Evolutionary conservation across 2,888 invertebrate genomes (phyloP), one percentile per base, ranked within the genome.

Genomic region (Dinocampus coccinellae): DNA sequence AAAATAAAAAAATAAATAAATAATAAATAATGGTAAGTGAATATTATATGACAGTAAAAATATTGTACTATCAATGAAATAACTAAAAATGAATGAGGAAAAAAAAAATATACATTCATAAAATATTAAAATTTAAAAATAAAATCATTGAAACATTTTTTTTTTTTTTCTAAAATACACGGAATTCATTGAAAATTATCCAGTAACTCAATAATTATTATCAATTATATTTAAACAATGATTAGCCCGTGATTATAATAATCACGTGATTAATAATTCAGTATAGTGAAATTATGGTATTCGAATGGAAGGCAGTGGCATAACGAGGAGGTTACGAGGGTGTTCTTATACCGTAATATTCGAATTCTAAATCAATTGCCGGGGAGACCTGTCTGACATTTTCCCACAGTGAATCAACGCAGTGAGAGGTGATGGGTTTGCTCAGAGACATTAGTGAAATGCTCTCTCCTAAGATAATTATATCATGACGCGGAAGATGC

Each of bases 391-490:
- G 33, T 58, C 33, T 58, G 58, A 16, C 34, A 58, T 58, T 20
- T n/a, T 58, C 58, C 58, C 58, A 58, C 58, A 34, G 33, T 26
- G 34, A 58, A 16, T 34, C 58, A 16, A 16, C 47, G n/a, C 47
- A 47, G 16, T 47, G 47, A 47, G 20, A 16, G 47, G 16, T 7
- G 16, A 47, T 7, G 47, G n/a, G n/a, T n/a, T 47, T 16, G 47
- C 47, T 47, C 47, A 47, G 7, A 3, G 6, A 16, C 33, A 33
- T 20, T 22, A 16, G 63, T 33, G 53, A 34, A 55, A 65, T 33
- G 36, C 53, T 55, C 29, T 26, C 53, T 55, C 29, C 42, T 53
- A 33, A 65, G 16, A 65, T 65, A 53, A 65, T 65, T 55, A 65
- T 34, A 65, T 65, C 55, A 22, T 55, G 22, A 20, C 55, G 22